Evolutionary conservation across 1,140 invertebrate species (phyloP).

Genomic region (Sitophilus oryzae): DNA sequence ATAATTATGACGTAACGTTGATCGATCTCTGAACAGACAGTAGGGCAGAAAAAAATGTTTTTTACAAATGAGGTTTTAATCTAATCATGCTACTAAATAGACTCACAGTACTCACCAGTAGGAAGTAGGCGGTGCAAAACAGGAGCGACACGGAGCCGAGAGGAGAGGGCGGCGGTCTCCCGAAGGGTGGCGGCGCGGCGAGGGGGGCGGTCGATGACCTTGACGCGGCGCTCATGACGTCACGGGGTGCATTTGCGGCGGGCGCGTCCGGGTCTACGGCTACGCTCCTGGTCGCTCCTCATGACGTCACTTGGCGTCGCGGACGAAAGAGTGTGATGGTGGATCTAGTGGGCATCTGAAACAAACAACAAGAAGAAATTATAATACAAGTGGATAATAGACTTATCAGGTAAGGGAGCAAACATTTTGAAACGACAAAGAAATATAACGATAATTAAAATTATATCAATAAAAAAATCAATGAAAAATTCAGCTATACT

Average conservation of each 20-base stretch:
- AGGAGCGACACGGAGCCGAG: background rate
- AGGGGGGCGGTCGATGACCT: background rate
- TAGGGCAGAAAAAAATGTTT: constrained; percentile 12
- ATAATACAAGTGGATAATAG: too few species aligned
- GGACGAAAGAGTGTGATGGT: too few species aligned
- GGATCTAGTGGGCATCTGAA: constrained; percentile 1
- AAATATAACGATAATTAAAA: too few species aligned
- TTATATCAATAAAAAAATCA: too few species aligned
- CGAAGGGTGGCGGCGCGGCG: background rate
- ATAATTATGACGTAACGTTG: too few species aligned
- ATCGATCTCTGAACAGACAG: too few species aligned
- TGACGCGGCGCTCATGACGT: constrained; percentile 18
- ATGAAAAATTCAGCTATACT: too few species aligned
- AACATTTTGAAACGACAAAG: too few species aligned
- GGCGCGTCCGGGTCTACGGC: constrained; percentile 11
- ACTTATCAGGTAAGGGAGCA: too few species aligned
- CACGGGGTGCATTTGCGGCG: constrained; percentile 20
- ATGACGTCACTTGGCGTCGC: background rate
- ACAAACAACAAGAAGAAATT: background rate
- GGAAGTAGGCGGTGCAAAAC: constrained; percentile 10
- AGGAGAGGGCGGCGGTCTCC: background rate
- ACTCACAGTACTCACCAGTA: constrained; percentile 3
- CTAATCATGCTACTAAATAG: too few species aligned
- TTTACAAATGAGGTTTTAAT: too few species aligned
- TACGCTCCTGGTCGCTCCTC: constrained; percentile 7